Conservation (phyloP, 2,888 invertebrate species). For the Dryocosmus kuriphilus region DNA sequence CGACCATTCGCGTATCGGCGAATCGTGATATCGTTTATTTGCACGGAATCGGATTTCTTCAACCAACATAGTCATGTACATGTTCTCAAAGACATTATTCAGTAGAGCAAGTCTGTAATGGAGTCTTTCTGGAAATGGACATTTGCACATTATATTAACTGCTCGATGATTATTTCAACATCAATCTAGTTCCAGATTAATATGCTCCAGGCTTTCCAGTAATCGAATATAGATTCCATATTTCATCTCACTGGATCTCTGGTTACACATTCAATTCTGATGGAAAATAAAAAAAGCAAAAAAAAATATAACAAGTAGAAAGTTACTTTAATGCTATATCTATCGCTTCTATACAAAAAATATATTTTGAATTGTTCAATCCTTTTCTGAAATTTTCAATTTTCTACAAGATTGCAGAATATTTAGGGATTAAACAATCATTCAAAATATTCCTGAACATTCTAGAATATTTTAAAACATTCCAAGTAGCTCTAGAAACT, state of each 20-base stretch:
- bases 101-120: not conserved
- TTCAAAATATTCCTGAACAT: too few species aligned
- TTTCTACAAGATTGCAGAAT: too few species aligned
- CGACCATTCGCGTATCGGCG: constrained; percentile 26
- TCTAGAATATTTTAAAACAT: too few species aligned
- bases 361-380: too few species aligned
- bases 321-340: not conserved
- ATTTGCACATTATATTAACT: constrained; percentile 1
- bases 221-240: constrained; percentile 1
- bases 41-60: constrained; percentile 19
- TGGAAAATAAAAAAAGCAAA: not conserved
- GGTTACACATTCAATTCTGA: not conserved
- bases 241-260: not conserved
- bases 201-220: not conserved
- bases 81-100: not conserved
- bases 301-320: not conserved
- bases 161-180: not conserved
- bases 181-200: not conserved
- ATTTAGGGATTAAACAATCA: too few species aligned
- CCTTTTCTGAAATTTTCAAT: too few species aligned
- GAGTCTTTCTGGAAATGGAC: not conserved
- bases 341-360: not conserved
- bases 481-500: too few species aligned
- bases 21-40: constrained; percentile 32
- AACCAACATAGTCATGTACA: constrained; percentile 10